Evolutionary conservation across 2,113 vertebrate genomes (phyloP).

Genomic region (Candoia aspera): DNA sequence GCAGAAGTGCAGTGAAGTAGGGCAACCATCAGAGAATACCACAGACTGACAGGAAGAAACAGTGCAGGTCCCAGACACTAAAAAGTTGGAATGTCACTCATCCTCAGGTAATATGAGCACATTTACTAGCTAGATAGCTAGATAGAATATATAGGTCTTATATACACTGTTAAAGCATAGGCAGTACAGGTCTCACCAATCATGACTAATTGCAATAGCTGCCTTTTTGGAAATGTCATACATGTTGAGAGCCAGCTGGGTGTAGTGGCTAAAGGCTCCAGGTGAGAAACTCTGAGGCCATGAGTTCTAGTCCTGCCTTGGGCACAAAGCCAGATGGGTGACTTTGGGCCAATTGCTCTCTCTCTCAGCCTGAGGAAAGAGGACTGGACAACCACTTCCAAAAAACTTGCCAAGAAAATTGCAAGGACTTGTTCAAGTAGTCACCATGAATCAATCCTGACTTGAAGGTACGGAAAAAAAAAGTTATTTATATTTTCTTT

Average conservation of each 20-base stretch:
- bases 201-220: neutral
- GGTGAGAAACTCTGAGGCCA: neutral
- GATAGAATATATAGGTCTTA: neutral
- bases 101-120: neutral
- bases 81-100: no score
- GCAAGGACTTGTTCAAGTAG: neutral
- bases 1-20: no score
- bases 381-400: neutral
- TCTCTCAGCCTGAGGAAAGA: neutral
- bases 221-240: neutral
- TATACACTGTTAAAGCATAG: neutral
- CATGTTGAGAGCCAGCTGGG: neutral
- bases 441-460: neutral
- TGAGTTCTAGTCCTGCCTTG: neutral
- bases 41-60: no score
- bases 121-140: neutral
- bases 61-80: no score
- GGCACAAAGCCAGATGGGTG: neutral
- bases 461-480: neutral
- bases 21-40: no score
- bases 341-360: neutral
- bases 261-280: neutral
- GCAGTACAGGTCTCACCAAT: neutral
- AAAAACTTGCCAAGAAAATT: neutral
- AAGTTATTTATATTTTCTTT: neutral